Evolutionary conservation across 2,113 vertebrate genomes (phyloP).

Genomic region (Anarrhichthys ocellatus): DNA sequence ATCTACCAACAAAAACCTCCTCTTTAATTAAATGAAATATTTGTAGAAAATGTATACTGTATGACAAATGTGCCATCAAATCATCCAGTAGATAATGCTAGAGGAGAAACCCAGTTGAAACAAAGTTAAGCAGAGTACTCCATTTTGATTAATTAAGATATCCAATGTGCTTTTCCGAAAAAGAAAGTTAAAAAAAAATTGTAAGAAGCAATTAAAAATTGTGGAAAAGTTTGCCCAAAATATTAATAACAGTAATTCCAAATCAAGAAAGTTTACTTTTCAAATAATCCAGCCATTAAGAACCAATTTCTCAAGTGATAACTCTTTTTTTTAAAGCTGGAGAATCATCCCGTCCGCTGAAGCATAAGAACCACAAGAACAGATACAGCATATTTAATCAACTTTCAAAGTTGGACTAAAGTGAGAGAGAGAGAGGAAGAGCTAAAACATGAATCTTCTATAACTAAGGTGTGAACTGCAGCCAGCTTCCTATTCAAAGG

Average conservation of each 20-base stretch:
- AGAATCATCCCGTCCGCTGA: slow-evolving; percentile 32
- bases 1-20: neutral
- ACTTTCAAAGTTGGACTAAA: slow-evolving; percentile 10
- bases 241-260: neutral
- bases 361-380: slow-evolving; percentile 16
- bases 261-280: slow-evolving; percentile 3
- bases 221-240: neutral
- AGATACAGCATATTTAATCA: slow-evolving; percentile 39
- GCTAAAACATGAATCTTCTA: neutral
- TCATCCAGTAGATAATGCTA: neutral
- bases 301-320: neutral
- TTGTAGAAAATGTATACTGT: neutral
- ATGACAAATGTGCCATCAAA: neutral
- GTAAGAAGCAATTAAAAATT: neutral
- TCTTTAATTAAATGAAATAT: neutral
- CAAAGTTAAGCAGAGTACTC: neutral
- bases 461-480: neutral
- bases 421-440: neutral
- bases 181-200: neutral
- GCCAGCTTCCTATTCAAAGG: neutral
- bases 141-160: neutral
- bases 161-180: neutral
- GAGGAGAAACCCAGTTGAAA: neutral
- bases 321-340: slow-evolving; percentile 22
- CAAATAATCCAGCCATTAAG: slow-evolving; percentile 2